These are phyloP conservation scores for Girardinichthys multiradiatus DNA, from an alignment of 2,113 vertebrate species.

Conservation along the genomic window DNA sequence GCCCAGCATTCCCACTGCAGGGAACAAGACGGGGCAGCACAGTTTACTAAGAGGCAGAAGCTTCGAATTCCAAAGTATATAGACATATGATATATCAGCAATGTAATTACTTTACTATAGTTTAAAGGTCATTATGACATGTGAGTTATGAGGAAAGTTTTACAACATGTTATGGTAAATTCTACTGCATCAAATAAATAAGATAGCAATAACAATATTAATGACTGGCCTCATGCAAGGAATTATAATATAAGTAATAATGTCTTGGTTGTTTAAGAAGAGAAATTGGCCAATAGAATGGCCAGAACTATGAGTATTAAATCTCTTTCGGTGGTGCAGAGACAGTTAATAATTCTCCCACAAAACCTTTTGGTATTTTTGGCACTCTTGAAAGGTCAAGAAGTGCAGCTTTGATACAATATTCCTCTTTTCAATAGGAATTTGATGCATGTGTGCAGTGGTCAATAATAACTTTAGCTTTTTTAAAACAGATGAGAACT, in stretches of 20 bases:
- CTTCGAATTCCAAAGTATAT: conserved; percentile 13
- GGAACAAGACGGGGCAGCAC: conserved; percentile 37
- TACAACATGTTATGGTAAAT: conserved; percentile 1
- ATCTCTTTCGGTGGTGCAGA: conserved; percentile 29
- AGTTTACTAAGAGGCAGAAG: conserved; percentile 4
- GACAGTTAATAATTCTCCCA: conserved; percentile 53
- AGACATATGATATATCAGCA: conserved; percentile 22
- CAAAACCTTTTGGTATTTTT: conserved; percentile 23
- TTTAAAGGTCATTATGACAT: conserved; percentile 14
- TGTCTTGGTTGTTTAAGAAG: conserved; percentile 38
- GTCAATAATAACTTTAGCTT: neutral
- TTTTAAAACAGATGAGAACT: neutral
- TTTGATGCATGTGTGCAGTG: conserved; percentile 4
- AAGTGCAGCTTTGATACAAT: conserved; percentile 29
- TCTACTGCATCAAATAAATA: conserved; percentile 31
- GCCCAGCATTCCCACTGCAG: conserved; percentile 88
- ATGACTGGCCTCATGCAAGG: neutral
- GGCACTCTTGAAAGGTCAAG: conserved; percentile 32
- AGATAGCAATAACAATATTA: neutral
- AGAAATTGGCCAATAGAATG: conserved; percentile 28
- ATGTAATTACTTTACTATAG: conserved; percentile 22
- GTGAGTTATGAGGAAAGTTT: conserved; percentile 22
- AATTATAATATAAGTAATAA: conserved; percentile 15
- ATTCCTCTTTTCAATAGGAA: conserved; percentile 7
- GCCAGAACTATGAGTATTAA: conserved; percentile 26